These are phyloP conservation scores for Kuschelorhynchus macadamiae DNA, from an alignment of 2,888 invertebrate genomes.

Conservation along the genomic window DNA sequence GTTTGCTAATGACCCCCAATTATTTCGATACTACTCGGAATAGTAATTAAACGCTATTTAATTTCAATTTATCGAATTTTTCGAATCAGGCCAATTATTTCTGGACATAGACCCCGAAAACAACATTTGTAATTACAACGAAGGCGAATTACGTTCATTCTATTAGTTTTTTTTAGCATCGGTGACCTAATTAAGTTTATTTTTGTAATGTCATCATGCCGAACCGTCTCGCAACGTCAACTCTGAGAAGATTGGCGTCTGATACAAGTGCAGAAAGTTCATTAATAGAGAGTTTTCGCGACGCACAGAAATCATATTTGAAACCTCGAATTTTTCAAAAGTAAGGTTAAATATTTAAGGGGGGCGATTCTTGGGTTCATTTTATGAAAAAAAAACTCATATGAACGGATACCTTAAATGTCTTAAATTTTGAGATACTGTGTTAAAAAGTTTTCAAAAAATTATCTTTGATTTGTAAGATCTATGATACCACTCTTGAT, in stretches of 20 bases:
- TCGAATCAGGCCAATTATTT: neutral
- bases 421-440: too few relatives aligned
- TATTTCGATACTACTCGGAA: neutral
- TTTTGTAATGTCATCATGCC: slow-evolving; percentile 44
- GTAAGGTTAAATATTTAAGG: too few relatives aligned
- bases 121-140: slow-evolving; percentile 29
- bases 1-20: too few relatives aligned
- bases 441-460: too few relatives aligned
- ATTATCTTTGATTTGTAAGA: too few relatives aligned
- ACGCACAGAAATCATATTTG: too few relatives aligned
- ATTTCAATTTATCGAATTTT: neutral
- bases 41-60: neutral
- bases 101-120: neutral
- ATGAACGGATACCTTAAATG: too few relatives aligned
- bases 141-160: slow-evolving; percentile 26
- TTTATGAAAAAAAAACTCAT: too few relatives aligned
- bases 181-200: slow-evolving; percentile 40
- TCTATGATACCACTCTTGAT: too few relatives aligned
- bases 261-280: slow-evolving; percentile 40
- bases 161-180: slow-evolving; percentile 32
- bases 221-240: slow-evolving; percentile 40
- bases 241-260: slow-evolving; percentile 34
- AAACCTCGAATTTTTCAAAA: too few relatives aligned
- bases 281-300: slow-evolving; percentile 7
- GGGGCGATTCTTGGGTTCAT: too few relatives aligned